These are phyloP conservation scores for Gallinago jamesoni DNA, from an alignment of 2,113 vertebrate genomes.

Conservation along the genomic window DNA sequence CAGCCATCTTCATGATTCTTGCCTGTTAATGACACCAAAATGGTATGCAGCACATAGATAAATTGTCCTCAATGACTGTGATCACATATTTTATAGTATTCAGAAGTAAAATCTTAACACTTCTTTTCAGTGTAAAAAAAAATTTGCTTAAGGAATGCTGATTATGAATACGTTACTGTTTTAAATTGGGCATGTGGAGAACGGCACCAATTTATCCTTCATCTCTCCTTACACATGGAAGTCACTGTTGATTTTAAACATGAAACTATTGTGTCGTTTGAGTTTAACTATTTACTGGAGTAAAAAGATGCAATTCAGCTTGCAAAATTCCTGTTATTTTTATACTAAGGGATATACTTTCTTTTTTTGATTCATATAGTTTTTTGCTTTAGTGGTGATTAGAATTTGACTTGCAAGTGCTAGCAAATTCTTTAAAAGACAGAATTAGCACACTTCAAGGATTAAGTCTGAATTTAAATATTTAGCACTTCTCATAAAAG, in stretches of 20 bases:
- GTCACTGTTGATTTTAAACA: background rate
- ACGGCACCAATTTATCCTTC: background rate
- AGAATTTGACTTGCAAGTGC: background rate
- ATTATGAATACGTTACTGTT: background rate
- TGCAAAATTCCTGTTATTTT: background rate
- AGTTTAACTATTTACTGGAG: background rate
- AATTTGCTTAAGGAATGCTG: background rate
- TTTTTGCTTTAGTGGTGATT: background rate
- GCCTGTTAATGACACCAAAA: background rate
- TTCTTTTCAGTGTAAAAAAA: background rate
- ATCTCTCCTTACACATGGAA: background rate
- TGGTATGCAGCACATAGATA: background rate
- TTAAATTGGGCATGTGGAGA: background rate
- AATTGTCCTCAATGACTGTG: background rate
- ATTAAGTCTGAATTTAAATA: slow-evolving; percentile 47
- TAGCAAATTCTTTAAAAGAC: slow-evolving; percentile 23
- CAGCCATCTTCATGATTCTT: background rate
- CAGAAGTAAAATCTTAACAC: background rate
- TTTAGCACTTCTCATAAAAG: background rate
- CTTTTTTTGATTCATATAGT: background rate
- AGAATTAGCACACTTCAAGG: slow-evolving; percentile 42
- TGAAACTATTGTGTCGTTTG: background rate
- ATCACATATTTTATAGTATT: background rate
- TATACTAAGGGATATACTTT: background rate
- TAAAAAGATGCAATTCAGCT: background rate